Percentiles rank a stretch among this genome's conserved stretches.
Conservation (phyloP, 2,113 vertebrate species). For the Carettochelys insculpta region DNA sequence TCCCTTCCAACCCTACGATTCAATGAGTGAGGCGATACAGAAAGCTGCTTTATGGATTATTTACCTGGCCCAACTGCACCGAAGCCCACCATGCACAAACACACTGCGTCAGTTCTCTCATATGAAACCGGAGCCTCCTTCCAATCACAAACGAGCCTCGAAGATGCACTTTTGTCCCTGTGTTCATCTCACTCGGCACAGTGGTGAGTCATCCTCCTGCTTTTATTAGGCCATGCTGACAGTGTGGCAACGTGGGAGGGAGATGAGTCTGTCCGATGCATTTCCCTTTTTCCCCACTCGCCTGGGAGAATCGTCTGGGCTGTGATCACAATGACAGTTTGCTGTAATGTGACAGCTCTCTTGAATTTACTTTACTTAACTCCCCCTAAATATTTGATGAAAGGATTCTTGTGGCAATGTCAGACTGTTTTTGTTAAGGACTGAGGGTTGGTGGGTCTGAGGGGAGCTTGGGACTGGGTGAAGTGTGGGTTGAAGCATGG, state of each 20-base stretch:
- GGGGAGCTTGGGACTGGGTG: too few species aligned
- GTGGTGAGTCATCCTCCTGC: not conserved
- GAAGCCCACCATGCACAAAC: not conserved
- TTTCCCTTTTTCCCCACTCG: constrained; percentile 4
- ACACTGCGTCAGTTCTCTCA: fast-evolving
- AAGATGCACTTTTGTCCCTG: not conserved
- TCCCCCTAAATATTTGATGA: not conserved
- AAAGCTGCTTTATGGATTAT: not conserved
- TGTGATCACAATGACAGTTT: not conserved
- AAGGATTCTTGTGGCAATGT: not conserved
- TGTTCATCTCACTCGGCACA: not conserved
- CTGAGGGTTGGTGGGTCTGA: too few species aligned
- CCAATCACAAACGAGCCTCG: not conserved
- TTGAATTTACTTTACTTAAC: not conserved
- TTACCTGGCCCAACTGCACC: not conserved
- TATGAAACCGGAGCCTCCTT: not conserved
- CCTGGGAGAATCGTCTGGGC: not conserved
- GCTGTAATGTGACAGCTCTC: not conserved
- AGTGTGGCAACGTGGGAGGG: not conserved
- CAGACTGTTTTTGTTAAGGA: not conserved
- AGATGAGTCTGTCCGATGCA: not conserved
- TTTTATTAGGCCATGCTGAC: not conserved
- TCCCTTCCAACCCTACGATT: not conserved
- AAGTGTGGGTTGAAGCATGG: not conserved
- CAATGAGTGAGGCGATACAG: not conserved